phyloP scores from a whole-genome alignment of 2,797 vertebrate species.

The Artibeus jamaicensis region DNA sequence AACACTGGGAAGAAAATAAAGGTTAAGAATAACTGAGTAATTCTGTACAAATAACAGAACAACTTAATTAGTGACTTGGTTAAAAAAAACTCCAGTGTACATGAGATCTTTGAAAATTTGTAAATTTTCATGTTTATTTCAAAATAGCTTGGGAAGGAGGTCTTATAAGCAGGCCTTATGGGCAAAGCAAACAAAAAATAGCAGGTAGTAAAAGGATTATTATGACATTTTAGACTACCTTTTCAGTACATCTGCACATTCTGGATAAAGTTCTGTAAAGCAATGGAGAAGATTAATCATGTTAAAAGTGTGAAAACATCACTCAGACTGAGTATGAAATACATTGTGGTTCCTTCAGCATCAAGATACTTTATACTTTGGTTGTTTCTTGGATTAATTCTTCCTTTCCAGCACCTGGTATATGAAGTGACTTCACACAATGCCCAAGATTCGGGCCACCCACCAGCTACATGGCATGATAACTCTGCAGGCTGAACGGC shows the following conservation, averaged over 20 bases:
- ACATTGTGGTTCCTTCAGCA: conserved; percentile 44
- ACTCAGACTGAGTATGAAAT: conserved; percentile 60
- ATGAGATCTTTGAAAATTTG: conserved; percentile 73
- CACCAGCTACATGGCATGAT: conserved; percentile 98
- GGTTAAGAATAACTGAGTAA: conserved; percentile 67
- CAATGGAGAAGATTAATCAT: conserved; percentile 52
- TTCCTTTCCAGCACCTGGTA: not conserved
- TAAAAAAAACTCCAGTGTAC: conserved; percentile 75
- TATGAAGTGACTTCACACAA: conserved; percentile 82
- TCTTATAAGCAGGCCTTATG: conserved; percentile 60
- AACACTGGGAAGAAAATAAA: conserved; percentile 74
- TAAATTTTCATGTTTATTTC: conserved; percentile 72
- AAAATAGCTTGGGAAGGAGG: conserved; percentile 56
- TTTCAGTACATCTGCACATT: conserved; percentile 6
- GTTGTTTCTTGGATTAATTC: not conserved
- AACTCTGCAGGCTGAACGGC: conserved; percentile 90
- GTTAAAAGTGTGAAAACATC: conserved; percentile 32
- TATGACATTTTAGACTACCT: not conserved
- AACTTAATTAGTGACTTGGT: conserved; percentile 74
- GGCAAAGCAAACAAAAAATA: conserved; percentile 50
- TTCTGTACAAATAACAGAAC: conserved; percentile 68
- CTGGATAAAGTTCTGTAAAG: conserved; percentile 55
- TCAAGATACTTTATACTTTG: conserved; percentile 20
- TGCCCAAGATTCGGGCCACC: conserved; percentile 92
- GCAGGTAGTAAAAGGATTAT: conserved; percentile 37